phyloP scores from a whole-genome alignment of 2,113 vertebrate genomes.

The Calidris pugnax region DNA sequence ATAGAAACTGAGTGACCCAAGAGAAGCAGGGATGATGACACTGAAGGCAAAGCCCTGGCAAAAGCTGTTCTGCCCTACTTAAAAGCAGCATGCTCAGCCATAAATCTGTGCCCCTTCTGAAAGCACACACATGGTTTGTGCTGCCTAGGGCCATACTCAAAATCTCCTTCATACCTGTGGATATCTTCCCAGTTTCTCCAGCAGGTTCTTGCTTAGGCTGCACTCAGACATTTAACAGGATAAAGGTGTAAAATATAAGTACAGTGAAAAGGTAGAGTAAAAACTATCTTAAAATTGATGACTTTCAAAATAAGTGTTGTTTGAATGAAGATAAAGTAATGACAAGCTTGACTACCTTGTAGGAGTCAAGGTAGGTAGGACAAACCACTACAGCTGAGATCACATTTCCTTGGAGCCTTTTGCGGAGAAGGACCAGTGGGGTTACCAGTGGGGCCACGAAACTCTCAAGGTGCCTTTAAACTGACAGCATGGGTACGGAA shows the following conservation, averaged over 20 bases:
- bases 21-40: not conserved
- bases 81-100: not conserved
- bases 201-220: not conserved
- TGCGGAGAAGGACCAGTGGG: not conserved
- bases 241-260: not conserved
- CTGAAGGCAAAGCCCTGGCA: not conserved
- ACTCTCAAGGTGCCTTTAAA: not conserved
- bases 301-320: not conserved
- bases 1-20: not conserved
- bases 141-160: not conserved
- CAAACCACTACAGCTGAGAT: not conserved
- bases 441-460: not conserved
- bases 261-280: not conserved
- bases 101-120: not conserved
- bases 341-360: not conserved
- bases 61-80: not conserved
- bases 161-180: not conserved
- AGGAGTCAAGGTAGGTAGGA: no score
- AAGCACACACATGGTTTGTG: fast-evolving
- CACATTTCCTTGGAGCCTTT: not conserved
- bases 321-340: not conserved
- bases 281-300: not conserved
- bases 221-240: not conserved
- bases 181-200: not conserved
- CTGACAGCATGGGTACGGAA: not conserved